Evolutionary conservation across 30 jellyfish, hydroid and myxozoan species (phyloP).

Genomic region (Sanderia malayensis): DNA sequence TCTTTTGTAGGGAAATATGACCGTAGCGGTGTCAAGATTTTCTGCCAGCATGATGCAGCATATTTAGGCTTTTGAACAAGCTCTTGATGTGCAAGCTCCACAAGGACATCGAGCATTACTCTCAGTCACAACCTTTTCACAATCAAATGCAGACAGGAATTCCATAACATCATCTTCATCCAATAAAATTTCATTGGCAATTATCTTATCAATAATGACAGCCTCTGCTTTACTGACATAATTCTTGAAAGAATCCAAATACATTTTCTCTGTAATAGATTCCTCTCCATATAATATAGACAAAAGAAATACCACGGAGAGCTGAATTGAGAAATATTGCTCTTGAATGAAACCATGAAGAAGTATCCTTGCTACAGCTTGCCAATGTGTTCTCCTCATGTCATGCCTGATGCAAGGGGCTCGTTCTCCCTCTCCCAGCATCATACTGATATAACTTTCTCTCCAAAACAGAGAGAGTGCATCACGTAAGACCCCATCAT

Average conservation of each 20-base stretch:
- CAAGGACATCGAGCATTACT: not conserved
- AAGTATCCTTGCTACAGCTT: constrained; percentile 8
- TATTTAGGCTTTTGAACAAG: not conserved
- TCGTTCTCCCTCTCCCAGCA: constrained; percentile 4
- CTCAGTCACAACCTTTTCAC: not conserved
- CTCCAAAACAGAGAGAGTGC: not conserved
- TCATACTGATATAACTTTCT: constrained; percentile 10
- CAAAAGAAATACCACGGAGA: not conserved
- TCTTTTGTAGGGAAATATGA: not conserved
- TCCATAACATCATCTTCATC: not conserved
- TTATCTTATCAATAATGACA: not conserved
- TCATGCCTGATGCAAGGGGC: constrained; percentile 3
- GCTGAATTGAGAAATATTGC: not conserved
- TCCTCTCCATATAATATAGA: not conserved
- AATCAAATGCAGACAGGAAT: not conserved
- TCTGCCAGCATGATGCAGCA: not conserved
- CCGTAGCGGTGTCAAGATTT: not conserved
- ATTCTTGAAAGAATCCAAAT: not conserved
- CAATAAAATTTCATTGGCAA: not conserved
- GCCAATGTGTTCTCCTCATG: constrained; percentile 4
- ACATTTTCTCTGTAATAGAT: not conserved
- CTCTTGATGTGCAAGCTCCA: not conserved
- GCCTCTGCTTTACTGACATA: not conserved
- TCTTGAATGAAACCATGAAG: constrained; percentile 5
- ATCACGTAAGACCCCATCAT: not conserved